These are phyloP conservation scores for Puffinus mauretanicus DNA, from an alignment of 2,113 vertebrate genomes.

Conservation along the genomic window DNA sequence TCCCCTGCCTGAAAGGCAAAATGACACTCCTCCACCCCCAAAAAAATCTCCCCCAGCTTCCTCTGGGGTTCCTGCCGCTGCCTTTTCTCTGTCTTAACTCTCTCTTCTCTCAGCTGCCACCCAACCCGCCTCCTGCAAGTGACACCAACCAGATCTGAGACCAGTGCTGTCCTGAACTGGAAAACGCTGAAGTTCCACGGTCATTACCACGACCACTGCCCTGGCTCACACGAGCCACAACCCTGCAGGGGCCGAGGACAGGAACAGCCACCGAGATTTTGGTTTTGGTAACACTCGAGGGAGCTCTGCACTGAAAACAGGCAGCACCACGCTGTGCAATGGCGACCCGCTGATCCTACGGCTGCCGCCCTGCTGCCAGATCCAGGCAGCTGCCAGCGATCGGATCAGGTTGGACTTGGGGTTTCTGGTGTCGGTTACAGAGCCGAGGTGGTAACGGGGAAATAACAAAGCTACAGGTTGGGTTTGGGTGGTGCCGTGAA, in stretches of 20 bases:
- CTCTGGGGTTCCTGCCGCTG: background rate
- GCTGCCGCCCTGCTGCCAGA: background rate
- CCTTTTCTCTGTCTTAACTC: background rate
- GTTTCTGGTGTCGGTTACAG: accelerated
- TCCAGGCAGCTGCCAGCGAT: background rate
- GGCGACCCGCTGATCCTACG: accelerated
- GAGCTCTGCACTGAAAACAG: background rate
- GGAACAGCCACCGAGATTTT: accelerated
- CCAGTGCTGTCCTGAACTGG: background rate
- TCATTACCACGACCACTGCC: accelerated
- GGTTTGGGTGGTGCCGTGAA: background rate
- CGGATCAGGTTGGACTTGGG: accelerated
- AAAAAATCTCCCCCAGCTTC: background rate
- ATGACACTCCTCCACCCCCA: background rate
- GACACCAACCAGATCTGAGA: background rate
- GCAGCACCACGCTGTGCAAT: accelerated
- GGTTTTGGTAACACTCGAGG: accelerated
- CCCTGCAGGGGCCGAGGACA: background rate
- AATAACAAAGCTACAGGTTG: background rate
- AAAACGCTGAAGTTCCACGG: accelerated
- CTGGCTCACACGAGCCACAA: accelerated
- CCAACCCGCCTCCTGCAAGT: background rate
- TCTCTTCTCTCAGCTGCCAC: background rate
- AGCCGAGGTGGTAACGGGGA: background rate
- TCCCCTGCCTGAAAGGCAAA: background rate